These are phyloP conservation scores for Dolichallabes microphthalmus DNA, from an alignment of 2,113 vertebrate genomes.

Conservation along the genomic window DNA sequence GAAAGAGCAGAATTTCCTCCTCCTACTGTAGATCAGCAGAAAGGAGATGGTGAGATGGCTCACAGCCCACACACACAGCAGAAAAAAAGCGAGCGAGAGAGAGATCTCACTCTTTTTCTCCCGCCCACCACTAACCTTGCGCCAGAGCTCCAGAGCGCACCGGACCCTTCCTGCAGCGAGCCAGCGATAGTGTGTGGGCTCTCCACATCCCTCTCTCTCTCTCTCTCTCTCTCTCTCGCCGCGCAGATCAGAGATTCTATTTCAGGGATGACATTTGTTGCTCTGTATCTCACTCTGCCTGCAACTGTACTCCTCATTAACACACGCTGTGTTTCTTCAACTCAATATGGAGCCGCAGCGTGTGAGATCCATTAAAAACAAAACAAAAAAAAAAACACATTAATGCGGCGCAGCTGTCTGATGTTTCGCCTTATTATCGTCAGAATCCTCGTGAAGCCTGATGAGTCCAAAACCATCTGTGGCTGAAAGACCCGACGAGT, in stretches of 20 bases:
- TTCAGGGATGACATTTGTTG: constrained; percentile 18
- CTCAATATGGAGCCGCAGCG: constrained; percentile 9
- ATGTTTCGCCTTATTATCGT: not conserved
- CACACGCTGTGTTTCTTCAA: not conserved
- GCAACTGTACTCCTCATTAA: not conserved
- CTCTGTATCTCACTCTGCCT: constrained; percentile 5
- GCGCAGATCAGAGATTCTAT: constrained; percentile 14
- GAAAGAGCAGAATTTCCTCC: constrained; percentile 8
- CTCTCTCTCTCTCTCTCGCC: not conserved
- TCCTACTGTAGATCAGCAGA: constrained; percentile 29
- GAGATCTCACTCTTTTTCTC: not conserved
- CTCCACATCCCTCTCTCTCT: not conserved
- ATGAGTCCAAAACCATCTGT: not conserved
- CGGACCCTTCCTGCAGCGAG: not conserved
- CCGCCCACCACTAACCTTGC: not conserved
- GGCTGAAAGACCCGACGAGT: not conserved
- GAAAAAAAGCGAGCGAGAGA: constrained; percentile 23
- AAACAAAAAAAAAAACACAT: too few species aligned
- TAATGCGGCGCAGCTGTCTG: not conserved
- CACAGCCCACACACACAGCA: constrained; percentile 43
- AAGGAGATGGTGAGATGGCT: constrained; percentile 28
- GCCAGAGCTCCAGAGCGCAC: constrained; percentile 7
- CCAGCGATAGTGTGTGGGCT: not conserved
- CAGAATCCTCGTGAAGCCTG: not conserved
- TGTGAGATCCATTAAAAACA: not conserved